Base-by-base conservation (phyloP, 2,797 vertebrate species). In the Cyclura pinguis region DNA sequence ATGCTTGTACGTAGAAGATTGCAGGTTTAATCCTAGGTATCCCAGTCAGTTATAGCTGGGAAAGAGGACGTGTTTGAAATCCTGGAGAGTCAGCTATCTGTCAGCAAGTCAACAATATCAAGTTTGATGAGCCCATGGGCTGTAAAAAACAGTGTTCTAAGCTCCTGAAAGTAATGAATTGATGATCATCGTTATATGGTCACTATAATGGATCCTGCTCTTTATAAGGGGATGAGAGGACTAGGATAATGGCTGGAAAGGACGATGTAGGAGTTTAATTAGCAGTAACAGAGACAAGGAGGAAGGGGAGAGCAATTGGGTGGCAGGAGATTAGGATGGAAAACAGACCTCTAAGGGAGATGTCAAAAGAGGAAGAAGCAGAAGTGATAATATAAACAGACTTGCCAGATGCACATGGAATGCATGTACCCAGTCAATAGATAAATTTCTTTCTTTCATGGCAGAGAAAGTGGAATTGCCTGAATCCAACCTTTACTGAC, bases 341-440 rank as follows among this genome's bases (percentile, higher is more conserved):
- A 88, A 88, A 59, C 87, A 88, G 80, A 83, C 27, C 80, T 16
- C 24, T 29, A 52, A 57, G 16, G 87, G 50, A 84, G 35, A 32
- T 10, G 3, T 38, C 55, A 52, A 18, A 59, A 42, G 72, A 64
- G 80, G 29, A 32, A 69, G 35, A 83, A 83, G 55, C 14, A 9
- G 38, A 52, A 62, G 59, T 38, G 38, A 78, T 55, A 77, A 64
- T 38, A 76, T 84, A 89, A 89, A 76, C 80, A 84, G 55, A n/a
- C 69, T 50, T 50, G n/a, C 87, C 73, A 84, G 47, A 78, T 59
- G 69, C 64, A 67, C 82, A 73, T 14, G 62, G 29, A n/a, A 22
- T 32, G 20, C 55, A 52, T 10, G 12, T 18, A 42, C 32, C 22
- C 57, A n/a, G 42, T 52, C 22, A 77, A n/a, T 42, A 77, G 42